These are phyloP conservation scores for Sclerodermus sp. DNA, from an alignment of 2,888 invertebrate genomes.

Conservation along the genomic window DNA sequence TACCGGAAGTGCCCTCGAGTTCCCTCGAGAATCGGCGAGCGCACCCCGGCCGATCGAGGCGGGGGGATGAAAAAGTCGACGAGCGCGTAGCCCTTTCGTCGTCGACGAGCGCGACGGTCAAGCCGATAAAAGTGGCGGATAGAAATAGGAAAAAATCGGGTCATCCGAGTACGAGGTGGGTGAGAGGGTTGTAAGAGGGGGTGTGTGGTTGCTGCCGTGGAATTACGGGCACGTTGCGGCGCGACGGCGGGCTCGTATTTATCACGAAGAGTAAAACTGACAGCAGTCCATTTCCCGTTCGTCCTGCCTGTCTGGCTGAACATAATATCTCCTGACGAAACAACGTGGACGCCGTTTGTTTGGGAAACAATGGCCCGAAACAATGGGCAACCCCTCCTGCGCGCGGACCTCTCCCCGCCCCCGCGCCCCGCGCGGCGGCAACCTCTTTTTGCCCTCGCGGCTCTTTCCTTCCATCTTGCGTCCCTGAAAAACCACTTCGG, in stretches of 20 bases:
- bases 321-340: slow-evolving; percentile 54
- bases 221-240: slow-evolving; percentile 10
- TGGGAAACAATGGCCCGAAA: slow-evolving; percentile 56
- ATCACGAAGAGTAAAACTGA: slow-evolving; percentile 55
- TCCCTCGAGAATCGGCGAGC: too few species aligned
- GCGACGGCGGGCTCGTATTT: slow-evolving; percentile 39
- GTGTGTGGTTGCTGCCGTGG: too few species aligned
- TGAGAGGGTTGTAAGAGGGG: too few species aligned
- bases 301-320: slow-evolving; percentile 50
- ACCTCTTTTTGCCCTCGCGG: slow-evolving; percentile 1
- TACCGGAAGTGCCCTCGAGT: too few species aligned
- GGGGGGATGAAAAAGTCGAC: too few species aligned
- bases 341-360: slow-evolving; percentile 56
- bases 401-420: slow-evolving; percentile 14
- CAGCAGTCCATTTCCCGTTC: slow-evolving; percentile 56
- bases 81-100: too few species aligned
- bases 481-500: not conserved
- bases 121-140: too few species aligned
- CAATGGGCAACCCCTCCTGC: slow-evolving; percentile 47
- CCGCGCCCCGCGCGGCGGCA: slow-evolving; percentile 17
- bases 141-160: too few species aligned
- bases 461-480: slow-evolving; percentile 2
- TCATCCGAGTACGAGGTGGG: too few species aligned
- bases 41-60: too few species aligned
- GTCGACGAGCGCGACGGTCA: too few species aligned